phyloP scores from a whole-genome alignment of 1,140 invertebrate species.

The Melitaea cinxia region DNA sequence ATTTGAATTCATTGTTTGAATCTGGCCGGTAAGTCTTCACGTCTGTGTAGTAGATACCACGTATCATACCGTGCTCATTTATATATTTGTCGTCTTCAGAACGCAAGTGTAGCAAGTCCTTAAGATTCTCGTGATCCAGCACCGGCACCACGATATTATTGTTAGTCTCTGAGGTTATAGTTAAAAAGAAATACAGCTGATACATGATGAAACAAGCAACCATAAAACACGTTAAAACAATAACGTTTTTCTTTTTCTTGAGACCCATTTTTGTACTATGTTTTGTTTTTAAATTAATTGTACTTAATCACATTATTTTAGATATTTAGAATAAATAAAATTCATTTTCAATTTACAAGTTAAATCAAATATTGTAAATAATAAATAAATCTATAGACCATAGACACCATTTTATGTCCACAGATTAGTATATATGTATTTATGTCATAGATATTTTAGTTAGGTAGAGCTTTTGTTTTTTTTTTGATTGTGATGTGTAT shows the following conservation, averaged over 20 bases:
- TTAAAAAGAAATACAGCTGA: slow-evolving; percentile 71
- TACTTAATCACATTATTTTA: not conserved
- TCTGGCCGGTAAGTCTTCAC: slow-evolving; percentile 62
- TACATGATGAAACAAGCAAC: slow-evolving; percentile 67
- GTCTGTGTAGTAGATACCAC: slow-evolving; percentile 60
- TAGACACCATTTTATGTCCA: too few species aligned
- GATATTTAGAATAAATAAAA: too few species aligned
- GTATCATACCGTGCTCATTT: slow-evolving; percentile 63
- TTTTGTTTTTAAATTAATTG: not conserved
- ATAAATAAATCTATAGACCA: too few species aligned
- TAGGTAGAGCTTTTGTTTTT: too few species aligned
- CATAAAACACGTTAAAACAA: slow-evolving; percentile 55
- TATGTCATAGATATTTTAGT: too few species aligned
- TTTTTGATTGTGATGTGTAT: too few species aligned
- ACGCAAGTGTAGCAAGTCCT: slow-evolving; percentile 49
- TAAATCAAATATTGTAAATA: not conserved
- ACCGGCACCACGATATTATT: slow-evolving; percentile 49
- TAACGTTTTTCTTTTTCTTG: slow-evolving; percentile 71
- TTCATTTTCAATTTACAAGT: too few species aligned
- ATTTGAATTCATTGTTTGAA: slow-evolving; percentile 62
- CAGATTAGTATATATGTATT: too few species aligned
- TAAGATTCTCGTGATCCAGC: slow-evolving; percentile 47
- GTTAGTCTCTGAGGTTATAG: slow-evolving; percentile 57
- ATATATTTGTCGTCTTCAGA: slow-evolving; percentile 66
- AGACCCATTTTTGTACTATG: slow-evolving; percentile 50